Evolutionary conservation across 2,888 invertebrate species (phyloP), one percentile per base, ranked within the genome.

Genomic region (Dryocosmus kuriphilus): DNA sequence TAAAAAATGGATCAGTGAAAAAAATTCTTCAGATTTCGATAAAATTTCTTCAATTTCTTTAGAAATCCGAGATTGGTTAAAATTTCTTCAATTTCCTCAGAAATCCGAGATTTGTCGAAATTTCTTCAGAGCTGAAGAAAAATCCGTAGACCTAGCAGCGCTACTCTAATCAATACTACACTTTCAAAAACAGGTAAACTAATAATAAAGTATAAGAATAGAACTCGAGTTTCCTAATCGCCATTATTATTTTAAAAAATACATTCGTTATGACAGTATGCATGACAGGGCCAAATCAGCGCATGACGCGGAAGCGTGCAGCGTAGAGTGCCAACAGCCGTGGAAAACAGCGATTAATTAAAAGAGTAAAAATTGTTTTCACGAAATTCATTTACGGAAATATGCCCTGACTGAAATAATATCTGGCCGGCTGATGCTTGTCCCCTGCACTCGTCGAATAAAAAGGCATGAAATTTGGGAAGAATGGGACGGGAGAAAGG

Each of bases 331-430:
- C 73, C 80, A 76, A 81, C 79, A 79, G 81, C 79, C 60, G 84
- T 84, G 83, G 85, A 82, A 83, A 86, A 83, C 85, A 88, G 85
- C 88, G 89, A 91, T 90, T 91, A 91, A 91, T 91, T 91, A 90
- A 91, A 91, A 90, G 90, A 90, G 89, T 89, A 90, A 90, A 91
- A 91, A 90, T 90, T 90, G 91, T 90, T 91, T 90, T 90, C 90
- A 89, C 88, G 88, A 90, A 90, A 91, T 91, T 91, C 89, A 90
- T 91, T 91, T 89, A 87, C 89, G 88, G 90, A 90, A 90, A 90
- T 90, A 91, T 90, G 89, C 89, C 87, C 88, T 85, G 87, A 91
- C 91, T 90, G 91, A 90, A 91, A 91, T 91, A 91, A 91, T 91
- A 91, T 90, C 87, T 88, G 87, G 84, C 81, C 85, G 88, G 89